Percentiles rank a stretch among this genome's conserved stretches.
phyloP scores from a whole-genome alignment of 2,797 vertebrate genomes.

The Lates japonicus region DNA sequence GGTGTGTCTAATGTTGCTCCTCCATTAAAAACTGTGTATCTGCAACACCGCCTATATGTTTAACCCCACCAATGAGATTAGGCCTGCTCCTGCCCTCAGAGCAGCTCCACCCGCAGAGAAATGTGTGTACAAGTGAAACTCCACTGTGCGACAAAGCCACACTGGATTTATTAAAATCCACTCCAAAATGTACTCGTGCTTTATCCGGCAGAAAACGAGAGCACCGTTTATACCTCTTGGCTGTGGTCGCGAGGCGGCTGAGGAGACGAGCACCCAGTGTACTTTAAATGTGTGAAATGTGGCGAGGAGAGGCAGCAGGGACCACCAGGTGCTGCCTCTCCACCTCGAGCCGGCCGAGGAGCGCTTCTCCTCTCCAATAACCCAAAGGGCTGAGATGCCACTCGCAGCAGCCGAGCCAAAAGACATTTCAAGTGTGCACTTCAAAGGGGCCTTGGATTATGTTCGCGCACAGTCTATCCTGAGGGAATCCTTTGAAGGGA shows the following conservation, averaged over 20 bases:
- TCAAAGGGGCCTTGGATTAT: constrained; percentile 88
- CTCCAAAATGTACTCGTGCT: constrained; percentile 66
- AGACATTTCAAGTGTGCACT: constrained; percentile 87
- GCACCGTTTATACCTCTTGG: constrained; percentile 71
- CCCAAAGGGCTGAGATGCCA: constrained; percentile 80
- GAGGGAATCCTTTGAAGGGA: constrained; percentile 87
- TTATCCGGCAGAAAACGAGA: constrained; percentile 63
- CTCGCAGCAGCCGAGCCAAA: constrained; percentile 83
- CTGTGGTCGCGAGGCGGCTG: constrained; percentile 55
- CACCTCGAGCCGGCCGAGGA: constrained; percentile 72
- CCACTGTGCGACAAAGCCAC: constrained; percentile 72
- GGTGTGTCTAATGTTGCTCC: constrained; percentile 42
- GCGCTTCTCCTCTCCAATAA: constrained; percentile 82
- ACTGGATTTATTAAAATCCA: constrained; percentile 78
- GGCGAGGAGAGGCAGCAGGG: constrained; percentile 66
- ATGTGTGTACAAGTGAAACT: constrained; percentile 66
- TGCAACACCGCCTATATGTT: constrained; percentile 44
- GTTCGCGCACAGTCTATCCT: constrained; percentile 82
- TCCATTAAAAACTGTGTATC: constrained; percentile 34
- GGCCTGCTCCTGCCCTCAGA: constrained; percentile 52
- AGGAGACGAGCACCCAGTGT: constrained; percentile 65
- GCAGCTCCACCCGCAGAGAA: constrained; percentile 59
- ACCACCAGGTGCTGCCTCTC: constrained; percentile 84
- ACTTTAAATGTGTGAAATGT: constrained; percentile 77
- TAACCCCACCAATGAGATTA: constrained; percentile 52